Evolutionary conservation across 1,140 invertebrate genomes (phyloP), one percentile per base, ranked within the genome.

Genomic region (Thrips palmi): DNA sequence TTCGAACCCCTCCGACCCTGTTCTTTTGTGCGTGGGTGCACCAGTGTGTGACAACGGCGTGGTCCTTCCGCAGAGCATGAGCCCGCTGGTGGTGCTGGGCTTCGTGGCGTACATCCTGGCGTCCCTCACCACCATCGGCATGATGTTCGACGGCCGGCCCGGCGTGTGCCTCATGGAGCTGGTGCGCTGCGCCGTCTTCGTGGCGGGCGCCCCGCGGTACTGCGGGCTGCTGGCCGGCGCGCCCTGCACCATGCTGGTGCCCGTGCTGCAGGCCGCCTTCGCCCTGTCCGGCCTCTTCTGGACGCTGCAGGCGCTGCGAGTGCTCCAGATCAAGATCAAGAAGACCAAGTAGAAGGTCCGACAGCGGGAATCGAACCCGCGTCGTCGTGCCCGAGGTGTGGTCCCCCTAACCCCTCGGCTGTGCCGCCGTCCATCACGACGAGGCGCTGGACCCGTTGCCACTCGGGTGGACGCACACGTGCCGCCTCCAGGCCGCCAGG

Each of bases 121-220:
- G 2, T 71, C 72, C 1, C 48, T 80, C 6, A 74, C 68, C 2
- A 59, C 68, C 2, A 76, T 82, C 27, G 76, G 78, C 14, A 62
- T 79, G 59, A 45, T 79, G 8, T 73, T 79, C 44, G 75, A 79
- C 31, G 62, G 65, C 33, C 58, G 58, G 11, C 54, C 60, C 10
- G 57, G 64, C 32, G 63, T 63, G 2, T 52, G 58, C 1, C 33
- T 65, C 2, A 45, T 69, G 7, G 73, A 76, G 52, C 52, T 70
- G 0, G 22, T 61, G 1, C 57, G 72, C 1, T 75, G 71, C 43
- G 52, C 62, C 5, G 48, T 58, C 0, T 50, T 69, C 3, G 54
- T 60, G 17, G 17, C 37, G 2, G 21, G 40, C 18, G 19, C 43
- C 0, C 42, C 41, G 4, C 29, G 22, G 7, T 22, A 36, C 12